These are phyloP conservation scores for Dipodomys merriami DNA, from an alignment of 2,113 vertebrate species.

Conservation along the genomic window DNA sequence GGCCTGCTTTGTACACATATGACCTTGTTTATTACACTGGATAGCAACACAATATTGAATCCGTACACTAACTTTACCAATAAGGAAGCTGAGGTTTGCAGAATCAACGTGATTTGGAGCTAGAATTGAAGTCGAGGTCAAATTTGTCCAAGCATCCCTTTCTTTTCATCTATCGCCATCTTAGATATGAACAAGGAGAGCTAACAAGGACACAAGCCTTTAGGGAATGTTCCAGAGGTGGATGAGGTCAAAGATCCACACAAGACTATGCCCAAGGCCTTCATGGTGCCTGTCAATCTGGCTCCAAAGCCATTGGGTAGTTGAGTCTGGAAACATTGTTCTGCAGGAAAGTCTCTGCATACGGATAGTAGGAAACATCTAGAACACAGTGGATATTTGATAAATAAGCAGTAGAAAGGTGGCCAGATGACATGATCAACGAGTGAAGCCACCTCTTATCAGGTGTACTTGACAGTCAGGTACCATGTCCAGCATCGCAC, in stretches of 20 bases:
- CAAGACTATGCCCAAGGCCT: not conserved
- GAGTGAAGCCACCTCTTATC: not conserved
- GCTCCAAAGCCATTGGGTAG: not conserved
- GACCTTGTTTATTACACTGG: constrained; percentile 4
- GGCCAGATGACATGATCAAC: not conserved
- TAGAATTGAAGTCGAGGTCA: constrained; percentile 1
- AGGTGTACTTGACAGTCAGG: not conserved
- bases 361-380: not conserved
- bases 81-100: not conserved
- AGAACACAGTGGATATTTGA: not conserved
- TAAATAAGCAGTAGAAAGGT: not conserved
- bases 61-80: not conserved
- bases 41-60: not conserved
- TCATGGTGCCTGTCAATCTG: not conserved
- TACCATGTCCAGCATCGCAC: not conserved
- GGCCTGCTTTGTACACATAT: constrained; percentile 6
- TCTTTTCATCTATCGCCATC: not conserved
- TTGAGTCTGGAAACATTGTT: not conserved
- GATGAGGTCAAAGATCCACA: not conserved
- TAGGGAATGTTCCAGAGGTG: not conserved
- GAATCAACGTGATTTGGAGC: not conserved
- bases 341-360: not conserved
- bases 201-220: too few relatives aligned
- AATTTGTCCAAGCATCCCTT: not conserved
- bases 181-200: not conserved